These are phyloP conservation scores for Neogale vison DNA, from an alignment of 2,113 vertebrate genomes.

Conservation along the genomic window DNA sequence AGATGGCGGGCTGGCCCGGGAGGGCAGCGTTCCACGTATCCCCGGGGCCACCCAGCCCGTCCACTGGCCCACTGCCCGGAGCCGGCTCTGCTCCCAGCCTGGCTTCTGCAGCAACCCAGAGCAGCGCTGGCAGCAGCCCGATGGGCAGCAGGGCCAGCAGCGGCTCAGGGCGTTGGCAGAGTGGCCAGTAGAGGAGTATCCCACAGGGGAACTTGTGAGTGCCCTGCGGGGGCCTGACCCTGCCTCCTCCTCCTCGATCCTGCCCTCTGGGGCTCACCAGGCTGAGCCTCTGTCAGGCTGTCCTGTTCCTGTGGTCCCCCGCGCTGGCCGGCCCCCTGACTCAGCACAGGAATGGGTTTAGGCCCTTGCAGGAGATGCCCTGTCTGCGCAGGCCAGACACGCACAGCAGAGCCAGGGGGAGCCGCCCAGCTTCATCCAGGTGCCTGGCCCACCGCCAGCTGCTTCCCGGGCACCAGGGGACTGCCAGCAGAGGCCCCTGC, in stretches of 20 bases:
- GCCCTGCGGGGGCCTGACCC: not conserved
- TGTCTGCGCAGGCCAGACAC: not conserved
- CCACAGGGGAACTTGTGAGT: too few relatives aligned
- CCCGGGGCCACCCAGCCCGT: not conserved
- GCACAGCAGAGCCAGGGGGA: not conserved
- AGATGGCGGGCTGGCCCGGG: not conserved
- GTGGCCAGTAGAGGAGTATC: not conserved
- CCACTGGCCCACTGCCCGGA: not conserved
- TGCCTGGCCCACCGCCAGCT: not conserved
- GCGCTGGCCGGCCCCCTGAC: not conserved
- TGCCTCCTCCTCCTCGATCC: accelerated
- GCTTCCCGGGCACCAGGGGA: not conserved
- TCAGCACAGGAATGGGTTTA: not conserved
- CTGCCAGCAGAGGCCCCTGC: accelerated
- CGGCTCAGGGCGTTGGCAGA: not conserved
- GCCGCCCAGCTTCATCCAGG: not conserved
- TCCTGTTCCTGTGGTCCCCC: not conserved
- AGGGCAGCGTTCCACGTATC: not conserved
- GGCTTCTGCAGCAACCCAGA: constrained; percentile 51
- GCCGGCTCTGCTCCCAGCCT: not conserved
- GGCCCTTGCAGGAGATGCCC: not conserved
- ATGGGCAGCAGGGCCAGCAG: not conserved
- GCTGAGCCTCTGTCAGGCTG: not conserved
- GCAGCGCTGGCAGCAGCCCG: not conserved
- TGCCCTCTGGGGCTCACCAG: not conserved